phyloP scores from a whole-genome alignment of 1,140 invertebrate genomes.

The Macrobrachium nipponense region DNA sequence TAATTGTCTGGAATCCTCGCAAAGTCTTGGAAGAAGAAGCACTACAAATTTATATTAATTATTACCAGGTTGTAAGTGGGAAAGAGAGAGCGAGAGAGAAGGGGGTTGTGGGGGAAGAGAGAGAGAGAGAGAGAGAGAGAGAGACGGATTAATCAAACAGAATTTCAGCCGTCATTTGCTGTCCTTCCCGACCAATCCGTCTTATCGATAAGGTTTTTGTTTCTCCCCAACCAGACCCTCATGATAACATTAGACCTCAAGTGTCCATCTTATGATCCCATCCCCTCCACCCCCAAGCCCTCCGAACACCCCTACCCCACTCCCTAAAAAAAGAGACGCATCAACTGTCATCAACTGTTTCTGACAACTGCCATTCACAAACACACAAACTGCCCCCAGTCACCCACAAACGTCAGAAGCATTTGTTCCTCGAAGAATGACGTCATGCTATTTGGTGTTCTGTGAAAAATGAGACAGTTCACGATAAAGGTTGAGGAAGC shows the following conservation, averaged over 20 bases:
- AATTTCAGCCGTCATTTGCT: conserved; percentile 2
- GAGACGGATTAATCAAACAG: neutral
- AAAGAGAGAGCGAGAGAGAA: neutral
- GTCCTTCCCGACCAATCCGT: neutral
- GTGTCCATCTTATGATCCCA: conserved; percentile 26
- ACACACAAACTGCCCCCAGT: conserved; percentile 4
- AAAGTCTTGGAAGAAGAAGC: too few relatives aligned
- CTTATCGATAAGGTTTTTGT: neutral
- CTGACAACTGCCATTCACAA: conserved; percentile 36
- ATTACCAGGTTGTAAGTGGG: too few relatives aligned
- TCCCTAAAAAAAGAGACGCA: conserved; percentile 22
- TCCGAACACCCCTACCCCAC: too few relatives aligned
- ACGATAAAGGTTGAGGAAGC: too few relatives aligned
- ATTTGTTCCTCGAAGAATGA: conserved; percentile 17
- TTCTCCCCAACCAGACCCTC: conserved; percentile 4
- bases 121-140: neutral
- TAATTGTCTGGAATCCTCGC: too few relatives aligned
- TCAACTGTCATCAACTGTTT: conserved; percentile 32
- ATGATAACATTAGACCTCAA: neutral
- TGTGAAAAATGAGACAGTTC: neutral
- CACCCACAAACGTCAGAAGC: conserved; percentile 4
- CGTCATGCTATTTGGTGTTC: neutral
- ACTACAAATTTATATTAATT: too few relatives aligned
- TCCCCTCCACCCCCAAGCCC: too few relatives aligned
- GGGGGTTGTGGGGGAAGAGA: neutral